These are phyloP conservation scores for Ictidomys tridecemlineatus DNA, from an alignment of 2,113 vertebrate species.

Conservation along the genomic window DNA sequence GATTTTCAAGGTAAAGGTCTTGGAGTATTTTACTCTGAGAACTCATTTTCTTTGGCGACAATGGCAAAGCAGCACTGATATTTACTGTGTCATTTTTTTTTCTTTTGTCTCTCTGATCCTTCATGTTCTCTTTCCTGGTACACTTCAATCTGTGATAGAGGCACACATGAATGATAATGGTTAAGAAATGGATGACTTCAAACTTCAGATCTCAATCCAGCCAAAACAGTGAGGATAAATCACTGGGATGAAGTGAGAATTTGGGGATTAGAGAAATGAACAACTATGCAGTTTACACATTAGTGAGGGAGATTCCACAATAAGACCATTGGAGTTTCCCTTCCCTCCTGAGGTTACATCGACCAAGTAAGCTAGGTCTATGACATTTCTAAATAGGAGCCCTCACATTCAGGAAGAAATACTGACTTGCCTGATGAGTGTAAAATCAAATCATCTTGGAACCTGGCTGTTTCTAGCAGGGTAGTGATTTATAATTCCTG, in stretches of 20 bases:
- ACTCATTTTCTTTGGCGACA: neutral
- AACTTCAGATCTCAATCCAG: constrained; percentile 42
- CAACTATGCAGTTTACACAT: neutral
- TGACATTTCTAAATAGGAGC: neutral
- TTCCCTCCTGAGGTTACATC: neutral
- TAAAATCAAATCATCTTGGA: constrained; percentile 43
- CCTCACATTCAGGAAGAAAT: neutral
- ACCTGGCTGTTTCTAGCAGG: neutral
- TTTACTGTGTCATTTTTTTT: neutral
- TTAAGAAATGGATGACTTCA: neutral
- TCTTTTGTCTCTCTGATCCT: neutral
- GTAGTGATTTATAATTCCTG: neutral
- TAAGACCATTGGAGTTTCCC: constrained; percentile 38
- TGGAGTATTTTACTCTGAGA: neutral
- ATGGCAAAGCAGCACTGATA: neutral
- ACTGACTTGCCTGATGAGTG: neutral
- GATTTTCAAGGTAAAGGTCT: neutral
- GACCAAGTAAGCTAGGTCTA: neutral
- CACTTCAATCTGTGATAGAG: neutral
- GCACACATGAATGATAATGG: neutral
- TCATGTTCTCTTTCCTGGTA: neutral
- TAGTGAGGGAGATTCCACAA: constrained; percentile 16
- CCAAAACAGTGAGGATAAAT: neutral
- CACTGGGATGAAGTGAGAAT: neutral
- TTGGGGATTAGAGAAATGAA: constrained; percentile 20